Conservation (phyloP, 2,888 invertebrate genomes). For the Aproaerema taeniolella region DNA sequence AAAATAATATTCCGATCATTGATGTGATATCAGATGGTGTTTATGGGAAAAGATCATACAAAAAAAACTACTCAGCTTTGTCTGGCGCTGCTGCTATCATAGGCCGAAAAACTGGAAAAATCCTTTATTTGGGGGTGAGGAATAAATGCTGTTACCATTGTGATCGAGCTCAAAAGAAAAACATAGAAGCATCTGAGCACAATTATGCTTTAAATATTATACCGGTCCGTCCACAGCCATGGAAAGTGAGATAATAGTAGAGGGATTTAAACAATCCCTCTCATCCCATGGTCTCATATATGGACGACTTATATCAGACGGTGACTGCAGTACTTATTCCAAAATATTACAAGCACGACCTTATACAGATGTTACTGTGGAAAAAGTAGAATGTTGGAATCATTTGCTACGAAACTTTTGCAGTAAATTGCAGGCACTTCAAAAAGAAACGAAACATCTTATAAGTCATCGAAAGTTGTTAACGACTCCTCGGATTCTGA, state of each 20-base stretch:
- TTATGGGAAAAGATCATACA: constrained; percentile 21
- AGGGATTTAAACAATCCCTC: constrained; percentile 13
- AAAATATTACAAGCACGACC: constrained; percentile 14
- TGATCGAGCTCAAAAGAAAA: constrained; percentile 15
- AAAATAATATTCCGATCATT: not conserved
- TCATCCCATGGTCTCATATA: constrained; percentile 14
- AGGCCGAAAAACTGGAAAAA: constrained; percentile 18
- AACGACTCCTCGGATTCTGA: too few relatives aligned
- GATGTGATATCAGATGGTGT: constrained; percentile 2
- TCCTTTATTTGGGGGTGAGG: constrained; percentile 17
- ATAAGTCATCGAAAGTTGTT: too few relatives aligned
- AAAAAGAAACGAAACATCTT: constrained; percentile 6
- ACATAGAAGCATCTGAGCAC: constrained; percentile 13
- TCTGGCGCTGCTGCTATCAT: constrained; percentile 24
- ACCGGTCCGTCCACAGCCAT: constrained; percentile 12
- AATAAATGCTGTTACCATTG: constrained; percentile 24
- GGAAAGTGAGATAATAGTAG: constrained; percentile 8
- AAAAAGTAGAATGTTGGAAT: constrained; percentile 12
- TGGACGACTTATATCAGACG: constrained; percentile 15
- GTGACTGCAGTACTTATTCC: constrained; percentile 14
- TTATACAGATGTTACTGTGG: constrained; percentile 6
- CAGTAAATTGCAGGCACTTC: constrained; percentile 2
- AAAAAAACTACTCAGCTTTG: constrained; percentile 21
- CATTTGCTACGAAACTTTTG: constrained; percentile 2
- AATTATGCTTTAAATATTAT: constrained; percentile 18